These are phyloP conservation scores for Cactoblastis cactorum DNA, from an alignment of 2,888 invertebrate species.

Conservation along the genomic window DNA sequence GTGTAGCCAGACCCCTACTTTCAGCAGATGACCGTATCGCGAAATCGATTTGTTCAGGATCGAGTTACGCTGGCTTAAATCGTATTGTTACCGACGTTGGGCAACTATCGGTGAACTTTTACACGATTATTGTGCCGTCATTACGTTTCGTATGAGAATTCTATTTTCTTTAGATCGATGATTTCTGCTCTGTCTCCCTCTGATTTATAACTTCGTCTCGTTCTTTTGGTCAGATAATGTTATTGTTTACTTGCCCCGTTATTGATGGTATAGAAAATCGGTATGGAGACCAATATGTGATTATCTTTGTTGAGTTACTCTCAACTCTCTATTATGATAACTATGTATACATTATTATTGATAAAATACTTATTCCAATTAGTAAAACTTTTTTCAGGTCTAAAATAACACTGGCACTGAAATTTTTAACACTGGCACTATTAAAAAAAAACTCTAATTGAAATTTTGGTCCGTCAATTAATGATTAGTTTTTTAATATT, in stretches of 20 bases:
- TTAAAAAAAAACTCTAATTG: background rate
- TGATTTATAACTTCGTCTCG: constrained; percentile 36
- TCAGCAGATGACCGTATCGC: constrained; percentile 30
- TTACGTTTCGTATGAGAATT: constrained; percentile 76
- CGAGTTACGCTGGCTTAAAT: constrained; percentile 39
- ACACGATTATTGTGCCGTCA: constrained; percentile 73
- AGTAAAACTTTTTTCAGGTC: background rate
- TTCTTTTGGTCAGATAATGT: constrained; percentile 57
- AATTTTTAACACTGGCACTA: constrained; percentile 13
- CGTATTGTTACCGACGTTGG: constrained; percentile 68
- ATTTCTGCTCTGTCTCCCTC: constrained; percentile 48
- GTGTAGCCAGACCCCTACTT: constrained; percentile 39
- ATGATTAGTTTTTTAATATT: constrained; percentile 1
- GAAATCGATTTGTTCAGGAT: constrained; percentile 50
- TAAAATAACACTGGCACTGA: background rate
- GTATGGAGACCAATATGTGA: constrained; percentile 53
- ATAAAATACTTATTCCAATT: background rate
- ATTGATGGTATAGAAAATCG: constrained; percentile 59
- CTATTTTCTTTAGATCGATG: constrained; percentile 71
- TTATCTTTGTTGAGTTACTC: constrained; percentile 40
- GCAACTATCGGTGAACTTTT: constrained; percentile 76
- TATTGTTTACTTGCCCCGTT: constrained; percentile 73
- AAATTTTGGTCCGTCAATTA: background rate
- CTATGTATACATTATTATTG: background rate
- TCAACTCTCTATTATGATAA: constrained; percentile 20